Evolutionary conservation across 1,140 invertebrate species (phyloP).

Genomic region (Drosophila neocordata): DNA sequence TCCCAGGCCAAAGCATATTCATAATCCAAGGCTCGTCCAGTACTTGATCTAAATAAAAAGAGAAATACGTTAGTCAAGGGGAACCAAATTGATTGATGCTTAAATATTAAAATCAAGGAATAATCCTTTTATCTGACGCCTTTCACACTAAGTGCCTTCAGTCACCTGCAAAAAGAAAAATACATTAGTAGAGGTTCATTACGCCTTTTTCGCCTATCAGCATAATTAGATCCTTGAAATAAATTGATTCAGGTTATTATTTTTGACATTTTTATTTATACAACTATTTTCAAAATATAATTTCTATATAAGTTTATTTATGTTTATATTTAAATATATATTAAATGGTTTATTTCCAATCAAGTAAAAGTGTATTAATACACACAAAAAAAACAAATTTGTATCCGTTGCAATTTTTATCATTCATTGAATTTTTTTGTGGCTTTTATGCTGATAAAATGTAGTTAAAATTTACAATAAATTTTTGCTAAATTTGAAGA

Average conservation of each 20-base stretch:
- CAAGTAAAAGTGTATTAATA: conserved; percentile 5
- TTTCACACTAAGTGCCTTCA: neutral
- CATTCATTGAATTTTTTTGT: conserved; percentile 8
- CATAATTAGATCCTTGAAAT: conserved; percentile 16
- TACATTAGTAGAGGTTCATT: conserved; percentile 49
- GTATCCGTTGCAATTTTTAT: neutral
- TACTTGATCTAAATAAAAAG: conserved; percentile 45
- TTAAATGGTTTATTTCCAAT: conserved; percentile 13
- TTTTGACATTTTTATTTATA: conserved; percentile 69
- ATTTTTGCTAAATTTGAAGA: conserved; percentile 55
- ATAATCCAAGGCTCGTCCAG: neutral
- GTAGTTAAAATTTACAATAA: conserved; percentile 52
- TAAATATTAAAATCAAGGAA: conserved; percentile 4
- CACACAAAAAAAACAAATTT: neutral
- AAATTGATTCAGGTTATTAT: conserved; percentile 45
- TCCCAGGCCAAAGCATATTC: conserved; percentile 11
- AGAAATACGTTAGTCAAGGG: conserved; percentile 63
- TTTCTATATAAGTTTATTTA: conserved; percentile 65
- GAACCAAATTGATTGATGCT: neutral
- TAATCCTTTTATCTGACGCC: neutral
- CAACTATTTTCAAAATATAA: conserved; percentile 74
- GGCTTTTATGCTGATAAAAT: conserved; percentile 50
- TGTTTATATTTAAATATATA: conserved; percentile 41
- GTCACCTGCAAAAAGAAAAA: conserved; percentile 62
- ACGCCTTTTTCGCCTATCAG: neutral